Evolutionary conservation across 2,113 vertebrate genomes (phyloP).

Genomic region (Myotis yumanensis): DNA sequence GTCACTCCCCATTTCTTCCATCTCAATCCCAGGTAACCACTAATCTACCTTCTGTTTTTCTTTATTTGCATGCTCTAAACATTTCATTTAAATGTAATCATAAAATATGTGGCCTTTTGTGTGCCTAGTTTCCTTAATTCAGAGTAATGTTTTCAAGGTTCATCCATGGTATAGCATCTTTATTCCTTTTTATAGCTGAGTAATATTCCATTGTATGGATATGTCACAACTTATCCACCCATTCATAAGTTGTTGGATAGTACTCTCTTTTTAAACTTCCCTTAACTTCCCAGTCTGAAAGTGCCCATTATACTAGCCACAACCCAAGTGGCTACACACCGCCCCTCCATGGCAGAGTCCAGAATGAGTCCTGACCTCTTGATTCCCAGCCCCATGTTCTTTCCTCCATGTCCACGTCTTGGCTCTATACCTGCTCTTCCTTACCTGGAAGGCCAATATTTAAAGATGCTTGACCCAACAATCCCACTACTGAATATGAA

Average conservation of each 20-base stretch:
- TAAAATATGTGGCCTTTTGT: background rate
- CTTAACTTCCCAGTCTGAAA: background rate
- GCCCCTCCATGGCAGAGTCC: fast-evolving
- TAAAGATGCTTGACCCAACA: background rate
- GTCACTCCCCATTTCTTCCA: background rate
- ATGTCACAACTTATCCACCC: fast-evolving
- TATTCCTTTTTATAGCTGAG: background rate
- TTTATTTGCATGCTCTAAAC: background rate
- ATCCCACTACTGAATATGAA: background rate
- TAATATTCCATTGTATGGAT: background rate
- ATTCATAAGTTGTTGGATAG: too few relatives aligned
- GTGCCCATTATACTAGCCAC: background rate
- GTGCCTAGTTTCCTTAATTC: background rate
- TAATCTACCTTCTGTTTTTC: background rate
- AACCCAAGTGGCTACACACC: fast-evolving
- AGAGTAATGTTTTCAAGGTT: background rate
- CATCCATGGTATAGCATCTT: fast-evolving
- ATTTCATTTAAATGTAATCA: background rate
- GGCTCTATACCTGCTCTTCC: background rate
- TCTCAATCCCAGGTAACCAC: background rate
- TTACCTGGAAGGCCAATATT: background rate
- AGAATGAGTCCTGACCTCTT: background rate
- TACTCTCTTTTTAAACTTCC: background rate
- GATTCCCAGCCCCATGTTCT: background rate
- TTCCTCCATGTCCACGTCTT: background rate